Percentiles rank a stretch among this genome's conserved stretches.
These are phyloP conservation scores for Oceanodroma leucorhoa DNA, from an alignment of 2,797 vertebrate genomes.

Conservation along the genomic window DNA sequence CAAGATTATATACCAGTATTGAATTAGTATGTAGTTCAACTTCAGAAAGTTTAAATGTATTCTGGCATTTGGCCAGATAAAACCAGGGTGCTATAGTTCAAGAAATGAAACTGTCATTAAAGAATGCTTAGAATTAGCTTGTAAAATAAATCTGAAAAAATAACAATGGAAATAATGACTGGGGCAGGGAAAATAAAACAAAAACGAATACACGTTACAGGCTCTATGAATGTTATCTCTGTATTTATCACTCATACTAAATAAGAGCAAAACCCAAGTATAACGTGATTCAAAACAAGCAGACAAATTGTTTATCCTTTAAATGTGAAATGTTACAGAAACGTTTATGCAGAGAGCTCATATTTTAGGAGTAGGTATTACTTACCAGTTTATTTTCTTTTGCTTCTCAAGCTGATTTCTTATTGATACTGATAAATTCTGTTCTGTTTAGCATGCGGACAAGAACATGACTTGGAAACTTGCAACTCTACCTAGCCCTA, in stretches of 20 bases:
- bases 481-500: background rate
- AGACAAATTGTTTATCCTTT: background rate
- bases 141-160: background rate
- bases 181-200: background rate
- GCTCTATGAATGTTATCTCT: background rate
- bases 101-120: background rate
- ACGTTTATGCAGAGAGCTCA: background rate
- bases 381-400: background rate
- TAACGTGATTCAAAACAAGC: background rate
- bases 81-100: background rate
- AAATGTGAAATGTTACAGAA: background rate
- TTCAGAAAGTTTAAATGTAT: background rate
- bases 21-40: background rate
- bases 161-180: background rate
- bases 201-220: background rate
- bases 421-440: background rate
- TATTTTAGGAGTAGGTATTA: background rate
- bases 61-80: background rate
- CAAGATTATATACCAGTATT: background rate
- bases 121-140: background rate
- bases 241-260: background rate
- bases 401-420: background rate
- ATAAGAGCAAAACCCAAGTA: background rate
- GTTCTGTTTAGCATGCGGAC: background rate
- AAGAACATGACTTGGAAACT: background rate